Evolutionary conservation across 2,113 vertebrate species (phyloP), one percentile per base, ranked within the genome.

Genomic region (Petrocephalus zakoni): DNA sequence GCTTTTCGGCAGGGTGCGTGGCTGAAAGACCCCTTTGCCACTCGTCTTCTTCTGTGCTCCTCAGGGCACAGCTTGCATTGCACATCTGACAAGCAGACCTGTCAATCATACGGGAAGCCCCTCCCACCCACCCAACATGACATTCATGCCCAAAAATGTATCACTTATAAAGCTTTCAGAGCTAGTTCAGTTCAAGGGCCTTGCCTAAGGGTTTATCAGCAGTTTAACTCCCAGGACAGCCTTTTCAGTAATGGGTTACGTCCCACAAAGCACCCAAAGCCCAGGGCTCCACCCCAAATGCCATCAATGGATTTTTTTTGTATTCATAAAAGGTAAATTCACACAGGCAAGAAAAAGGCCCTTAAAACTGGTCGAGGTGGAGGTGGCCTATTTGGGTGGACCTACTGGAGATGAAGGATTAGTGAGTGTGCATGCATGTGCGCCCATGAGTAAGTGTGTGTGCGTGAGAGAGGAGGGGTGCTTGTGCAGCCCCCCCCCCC

Each of bases 391-490:
- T 83, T 21, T 47, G 19, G 46, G 37, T 49, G 49, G 46, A n/a
- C 15, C 19, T 22, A 34, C 83, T 49, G 5, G 83, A 52, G n/a
- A 8, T 85, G 83, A 6, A 42, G 47, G 46, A 82, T 85, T 42
- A 81, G 56, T 61, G 49, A 61, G 22, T 61, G 52, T 84, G 51
- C 86, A 49, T 86, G n/a, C 83, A 21, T 86, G 85, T 86, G 85
- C 56, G 55, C 17, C 22, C 42, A 21, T 82, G 72, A 82, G 72
- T 88, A 75, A 42, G 72, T 46, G 19, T 88, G 64, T 55, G 72
- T 82, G 51, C n/a, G 75, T 58, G 75, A 46, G 29, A 88, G 89
- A 88, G 53, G 81, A 29, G 55, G 51, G 87, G 87, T 87, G 86
- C 34, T 42, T 84, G 89, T 89, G 55, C 88, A 75, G 88, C 17